These are phyloP conservation scores for Cossypha niveicapilla DNA, from an alignment of 2,797 vertebrate species.

Conservation along the genomic window DNA sequence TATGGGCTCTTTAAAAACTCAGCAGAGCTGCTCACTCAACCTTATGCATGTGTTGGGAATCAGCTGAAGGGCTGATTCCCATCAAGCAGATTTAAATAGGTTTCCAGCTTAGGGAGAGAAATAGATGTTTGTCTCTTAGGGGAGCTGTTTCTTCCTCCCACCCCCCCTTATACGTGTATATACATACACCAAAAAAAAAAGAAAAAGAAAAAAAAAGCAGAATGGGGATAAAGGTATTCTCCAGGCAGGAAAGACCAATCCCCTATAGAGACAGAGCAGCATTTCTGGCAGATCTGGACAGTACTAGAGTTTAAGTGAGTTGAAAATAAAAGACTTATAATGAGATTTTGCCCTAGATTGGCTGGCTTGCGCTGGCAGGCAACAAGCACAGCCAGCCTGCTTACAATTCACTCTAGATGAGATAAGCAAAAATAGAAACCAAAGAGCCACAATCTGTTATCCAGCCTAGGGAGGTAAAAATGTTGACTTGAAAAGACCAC, in stretches of 20 bases:
- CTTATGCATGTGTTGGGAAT: conserved; percentile 46
- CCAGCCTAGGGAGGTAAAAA: not conserved
- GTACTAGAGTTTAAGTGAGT: conserved; percentile 10
- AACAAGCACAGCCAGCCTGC: conserved; percentile 17
- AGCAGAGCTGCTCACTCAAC: not conserved
- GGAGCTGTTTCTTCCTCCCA: not conserved
- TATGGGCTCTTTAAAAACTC: conserved; percentile 41
- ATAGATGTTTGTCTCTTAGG: conserved; percentile 36
- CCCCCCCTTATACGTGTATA: not conserved
- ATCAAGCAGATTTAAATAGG: conserved; percentile 65
- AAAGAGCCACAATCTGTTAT: not conserved
- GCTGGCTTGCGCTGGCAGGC: conserved; percentile 8
- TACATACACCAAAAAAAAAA: not conserved
- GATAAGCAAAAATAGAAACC: conserved; percentile 24
- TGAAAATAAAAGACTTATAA: conserved; percentile 52
- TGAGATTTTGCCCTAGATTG: conserved; percentile 52
- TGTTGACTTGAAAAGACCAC: not conserved
- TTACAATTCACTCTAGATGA: conserved; percentile 4
- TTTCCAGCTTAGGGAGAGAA: conserved; percentile 52
- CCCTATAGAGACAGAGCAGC: not conserved
- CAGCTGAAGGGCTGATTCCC: conserved; percentile 49
- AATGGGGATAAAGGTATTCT: not conserved
- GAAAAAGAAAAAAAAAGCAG: not conserved
- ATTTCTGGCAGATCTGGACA: not conserved
- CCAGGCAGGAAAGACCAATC: not conserved